These are phyloP conservation scores for Drosophila austrosaltans DNA, from an alignment of 2,888 invertebrate genomes.

Conservation along the genomic window DNA sequence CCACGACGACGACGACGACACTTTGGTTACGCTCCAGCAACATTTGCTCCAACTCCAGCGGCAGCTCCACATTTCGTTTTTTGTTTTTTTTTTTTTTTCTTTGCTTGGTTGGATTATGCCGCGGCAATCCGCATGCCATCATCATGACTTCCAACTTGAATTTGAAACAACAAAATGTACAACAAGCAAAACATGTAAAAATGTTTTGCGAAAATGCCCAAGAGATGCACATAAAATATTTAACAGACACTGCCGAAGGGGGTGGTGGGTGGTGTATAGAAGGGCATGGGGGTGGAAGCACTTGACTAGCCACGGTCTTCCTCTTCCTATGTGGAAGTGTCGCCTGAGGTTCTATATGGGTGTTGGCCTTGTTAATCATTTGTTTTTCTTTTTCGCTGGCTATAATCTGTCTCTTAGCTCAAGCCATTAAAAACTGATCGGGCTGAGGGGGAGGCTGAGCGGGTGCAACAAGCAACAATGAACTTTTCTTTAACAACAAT, in stretches of 20 bases:
- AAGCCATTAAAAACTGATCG: conserved; percentile 65
- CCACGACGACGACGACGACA: conserved; percentile 55
- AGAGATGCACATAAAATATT: conserved; percentile 83
- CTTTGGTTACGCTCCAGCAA: conserved; percentile 74
- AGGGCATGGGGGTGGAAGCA: not conserved
- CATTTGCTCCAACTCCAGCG: conserved; percentile 11
- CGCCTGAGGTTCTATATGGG: conserved; percentile 40
- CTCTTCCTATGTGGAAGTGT: conserved; percentile 1
- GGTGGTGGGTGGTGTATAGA: not conserved
- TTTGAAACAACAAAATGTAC: conserved; percentile 41
- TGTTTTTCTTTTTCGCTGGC: conserved; percentile 47
- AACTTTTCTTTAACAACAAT: conserved; percentile 38
- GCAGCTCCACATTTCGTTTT: conserved; percentile 16
- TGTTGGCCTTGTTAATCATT: conserved; percentile 70
- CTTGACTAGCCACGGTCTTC: conserved; percentile 22
- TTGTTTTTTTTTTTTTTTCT: conserved; percentile 27
- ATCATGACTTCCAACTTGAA: conserved; percentile 56
- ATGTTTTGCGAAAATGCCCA: conserved; percentile 77
- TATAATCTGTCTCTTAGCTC: conserved; percentile 57
- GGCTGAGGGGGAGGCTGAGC: conserved; percentile 33
- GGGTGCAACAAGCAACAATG: conserved; percentile 2
- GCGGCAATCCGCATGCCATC: conserved; percentile 63
- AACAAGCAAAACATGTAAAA: conserved; percentile 63
- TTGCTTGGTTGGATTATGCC: conserved; percentile 70
- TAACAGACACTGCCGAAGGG: conserved; percentile 63